These are phyloP conservation scores for Pseudomyrmex concolor DNA, from an alignment of 1,140 invertebrate species.

Conservation along the genomic window DNA sequence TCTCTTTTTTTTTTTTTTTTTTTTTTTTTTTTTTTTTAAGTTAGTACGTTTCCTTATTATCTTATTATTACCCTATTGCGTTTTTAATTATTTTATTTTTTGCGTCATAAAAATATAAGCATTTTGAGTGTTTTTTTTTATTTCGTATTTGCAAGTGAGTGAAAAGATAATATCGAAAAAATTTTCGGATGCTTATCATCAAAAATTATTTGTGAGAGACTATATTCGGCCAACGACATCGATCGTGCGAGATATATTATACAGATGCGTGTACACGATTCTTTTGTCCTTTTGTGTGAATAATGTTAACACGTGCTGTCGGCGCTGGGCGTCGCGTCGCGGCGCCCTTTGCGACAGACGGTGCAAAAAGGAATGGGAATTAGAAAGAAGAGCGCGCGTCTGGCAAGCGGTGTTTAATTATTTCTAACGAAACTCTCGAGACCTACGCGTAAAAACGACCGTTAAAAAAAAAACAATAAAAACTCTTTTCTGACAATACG, in stretches of 20 bases:
- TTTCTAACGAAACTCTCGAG: background rate
- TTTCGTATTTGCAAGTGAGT: background rate
- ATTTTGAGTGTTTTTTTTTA: too few relatives aligned
- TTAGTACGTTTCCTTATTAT: too few relatives aligned
- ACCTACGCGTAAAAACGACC: background rate
- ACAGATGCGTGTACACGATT: constrained; percentile 28
- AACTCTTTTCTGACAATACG: background rate
- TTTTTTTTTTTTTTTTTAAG: too few relatives aligned
- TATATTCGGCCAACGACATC: constrained; percentile 24
- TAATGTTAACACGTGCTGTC: constrained; percentile 27
- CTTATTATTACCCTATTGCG: too few relatives aligned
- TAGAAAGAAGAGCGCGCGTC: constrained; percentile 16
- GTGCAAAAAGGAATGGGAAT: constrained; percentile 27
- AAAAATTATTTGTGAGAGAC: background rate
- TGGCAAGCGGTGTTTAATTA: constrained; percentile 37
- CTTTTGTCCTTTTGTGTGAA: constrained; percentile 20
- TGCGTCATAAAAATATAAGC: too few relatives aligned
- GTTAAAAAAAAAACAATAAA: constrained; percentile 21
- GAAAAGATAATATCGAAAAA: background rate
- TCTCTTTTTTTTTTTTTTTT: too few relatives aligned
- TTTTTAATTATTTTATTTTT: too few relatives aligned
- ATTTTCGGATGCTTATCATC: background rate
- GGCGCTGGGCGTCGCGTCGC: constrained; percentile 55
- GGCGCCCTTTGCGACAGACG: constrained; percentile 1
- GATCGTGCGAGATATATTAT: constrained; percentile 43